These are phyloP conservation scores for Rhizoglyphus robini DNA, from an alignment of 1,140 invertebrate genomes.

Conservation along the genomic window DNA sequence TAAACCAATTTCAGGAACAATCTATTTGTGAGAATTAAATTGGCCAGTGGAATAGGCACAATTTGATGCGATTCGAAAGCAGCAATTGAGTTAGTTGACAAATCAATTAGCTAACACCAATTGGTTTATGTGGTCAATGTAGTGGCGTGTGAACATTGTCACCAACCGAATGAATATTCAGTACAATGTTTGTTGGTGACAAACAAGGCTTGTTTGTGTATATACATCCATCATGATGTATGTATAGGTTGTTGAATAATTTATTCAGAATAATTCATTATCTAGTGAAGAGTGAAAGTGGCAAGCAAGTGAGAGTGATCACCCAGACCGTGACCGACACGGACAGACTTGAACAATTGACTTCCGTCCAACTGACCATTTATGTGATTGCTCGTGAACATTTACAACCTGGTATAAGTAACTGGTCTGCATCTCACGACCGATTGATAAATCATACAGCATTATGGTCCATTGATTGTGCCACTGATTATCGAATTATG, in stretches of 20 bases:
- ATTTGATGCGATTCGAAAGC: background rate
- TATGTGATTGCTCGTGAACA: no score
- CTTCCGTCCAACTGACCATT: no score
- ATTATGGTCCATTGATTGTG: background rate
- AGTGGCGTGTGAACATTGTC: no score
- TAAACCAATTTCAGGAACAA: background rate
- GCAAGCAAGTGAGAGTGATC: no score
- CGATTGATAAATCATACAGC: conserved; percentile 4
- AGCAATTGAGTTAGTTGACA: background rate
- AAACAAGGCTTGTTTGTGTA: no score
- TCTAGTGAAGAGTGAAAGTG: background rate
- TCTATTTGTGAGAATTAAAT: background rate
- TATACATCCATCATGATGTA: no score
- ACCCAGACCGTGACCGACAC: background rate
- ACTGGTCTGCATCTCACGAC: no score
- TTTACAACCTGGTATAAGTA: no score
- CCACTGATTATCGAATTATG: background rate
- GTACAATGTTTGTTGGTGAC: background rate
- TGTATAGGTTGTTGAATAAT: no score
- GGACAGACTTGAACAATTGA: background rate
- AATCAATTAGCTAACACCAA: no score
- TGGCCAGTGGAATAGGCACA: background rate
- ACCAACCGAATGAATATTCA: no score
- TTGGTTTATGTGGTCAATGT: no score
- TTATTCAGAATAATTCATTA: conserved; percentile 10